Evolutionary conservation across 2,888 invertebrate species (phyloP), one percentile per base, ranked within the genome.

Genomic region (Himalopsyche japonica): DNA sequence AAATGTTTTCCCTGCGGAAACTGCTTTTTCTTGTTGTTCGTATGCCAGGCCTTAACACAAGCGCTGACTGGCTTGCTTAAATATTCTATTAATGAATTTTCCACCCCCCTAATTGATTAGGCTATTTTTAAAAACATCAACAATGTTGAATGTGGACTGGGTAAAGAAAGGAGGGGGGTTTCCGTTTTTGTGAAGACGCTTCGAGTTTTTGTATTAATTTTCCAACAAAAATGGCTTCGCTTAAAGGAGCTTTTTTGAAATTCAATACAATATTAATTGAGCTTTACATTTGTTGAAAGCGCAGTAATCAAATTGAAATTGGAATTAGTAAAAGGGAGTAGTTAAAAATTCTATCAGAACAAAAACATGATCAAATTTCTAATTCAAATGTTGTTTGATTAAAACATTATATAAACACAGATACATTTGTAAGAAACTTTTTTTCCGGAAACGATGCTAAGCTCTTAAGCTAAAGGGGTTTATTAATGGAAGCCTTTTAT

Each of bases 21-120:
- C 77, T 24, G 37, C 77, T 77, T 43, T 70, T 70, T 30, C 70
- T 70, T 70, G 70, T 70, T 70, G 70, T 10, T 27, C 70, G 70
- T 70, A 12, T 30, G 3, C 27, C 24, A 30, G 30, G 57, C 57
- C 24, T 6, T 57, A 57, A 57, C 24, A 57, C 57, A 57, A 57
- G 24, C 70, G 27, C 70, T 70, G 70, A 70, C 70, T 70, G 30
- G 70, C 70, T 70, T 70, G 70, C 70, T 70, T 70, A 70, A 70
- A 70, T 70, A 70, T 70, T 70, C 70, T 70, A 70, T 70, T 70
- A 70, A 70, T 70, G 70, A 70, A 70, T 70, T 70, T 70, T 70
- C 70, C 70, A 5, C 70, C 70, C 70, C 70, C 70, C 27, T 70
- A 70, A 70, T 70, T 70, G 70, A 70, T 70, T 27, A 70, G 27